phyloP scores from a whole-genome alignment of 1,140 invertebrate genomes.

The Plectrocnemia conspersa region DNA sequence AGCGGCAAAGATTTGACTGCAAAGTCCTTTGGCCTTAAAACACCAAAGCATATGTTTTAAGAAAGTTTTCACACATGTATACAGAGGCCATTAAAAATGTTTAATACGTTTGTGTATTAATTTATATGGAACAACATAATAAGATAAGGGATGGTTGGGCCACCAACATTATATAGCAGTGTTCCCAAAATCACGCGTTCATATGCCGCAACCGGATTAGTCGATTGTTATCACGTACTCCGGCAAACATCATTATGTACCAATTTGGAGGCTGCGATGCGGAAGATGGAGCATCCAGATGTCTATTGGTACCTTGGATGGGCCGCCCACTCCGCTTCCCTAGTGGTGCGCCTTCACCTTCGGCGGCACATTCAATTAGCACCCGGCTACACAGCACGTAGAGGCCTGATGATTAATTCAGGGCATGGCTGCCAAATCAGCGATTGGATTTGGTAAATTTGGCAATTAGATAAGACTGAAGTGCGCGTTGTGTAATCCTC shows the following conservation, averaged over 20 bases:
- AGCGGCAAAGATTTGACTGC: too few species aligned
- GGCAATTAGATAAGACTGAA: conserved; percentile 23
- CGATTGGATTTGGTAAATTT: conserved; percentile 30
- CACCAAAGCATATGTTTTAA: too few species aligned
- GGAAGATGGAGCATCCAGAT: conserved; percentile 1
- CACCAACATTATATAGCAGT: too few species aligned
- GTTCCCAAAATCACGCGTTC: too few species aligned
- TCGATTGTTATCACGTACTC: background rate
- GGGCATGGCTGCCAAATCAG: conserved; percentile 24
- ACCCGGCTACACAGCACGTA: background rate
- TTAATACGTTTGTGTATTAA: too few species aligned
- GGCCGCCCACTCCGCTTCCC: background rate
- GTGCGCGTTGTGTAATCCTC: too few species aligned
- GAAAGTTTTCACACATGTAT: too few species aligned
- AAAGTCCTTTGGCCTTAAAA: too few species aligned
- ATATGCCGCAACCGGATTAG: background rate
- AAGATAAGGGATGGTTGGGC: too few species aligned
- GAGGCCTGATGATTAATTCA: conserved; percentile 16
- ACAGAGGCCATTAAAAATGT: too few species aligned
- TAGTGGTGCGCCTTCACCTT: conserved; percentile 6
- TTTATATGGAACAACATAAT: too few species aligned
- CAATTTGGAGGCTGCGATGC: conserved; percentile 5
- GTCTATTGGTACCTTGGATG: conserved; percentile 3
- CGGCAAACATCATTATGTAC: conserved; percentile 8
- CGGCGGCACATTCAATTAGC: conserved; percentile 21